A percentile compares a stretch with the other conserved stretches of the same genome.
These are phyloP conservation scores for Acrocephalus arundinaceus DNA, from an alignment of 2,113 vertebrate genomes.

Conservation along the genomic window DNA sequence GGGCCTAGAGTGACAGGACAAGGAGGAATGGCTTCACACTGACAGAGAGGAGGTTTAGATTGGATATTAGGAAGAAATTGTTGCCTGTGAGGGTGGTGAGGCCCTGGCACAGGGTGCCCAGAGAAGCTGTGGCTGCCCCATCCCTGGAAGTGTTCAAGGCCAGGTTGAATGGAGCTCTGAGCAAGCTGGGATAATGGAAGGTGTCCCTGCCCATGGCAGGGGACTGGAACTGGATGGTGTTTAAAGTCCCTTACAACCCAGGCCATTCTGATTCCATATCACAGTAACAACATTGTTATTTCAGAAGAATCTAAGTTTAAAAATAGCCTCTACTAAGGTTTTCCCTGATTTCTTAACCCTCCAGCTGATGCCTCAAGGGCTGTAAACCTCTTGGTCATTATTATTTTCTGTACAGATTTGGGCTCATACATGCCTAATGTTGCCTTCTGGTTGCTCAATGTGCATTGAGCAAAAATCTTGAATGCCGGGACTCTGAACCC, in stretches of 20 bases:
- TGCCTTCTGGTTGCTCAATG: neutral
- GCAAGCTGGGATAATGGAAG: neutral
- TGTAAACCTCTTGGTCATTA: neutral
- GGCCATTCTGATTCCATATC: neutral
- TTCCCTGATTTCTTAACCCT: neutral
- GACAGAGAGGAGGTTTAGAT: accelerated
- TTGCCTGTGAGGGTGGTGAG: neutral
- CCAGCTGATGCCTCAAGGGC: neutral
- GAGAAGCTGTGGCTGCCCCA: neutral
- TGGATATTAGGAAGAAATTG: accelerated
- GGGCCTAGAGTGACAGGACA: neutral
- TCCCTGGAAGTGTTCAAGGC: neutral
- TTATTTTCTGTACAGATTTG: neutral
- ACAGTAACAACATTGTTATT: too few relatives aligned
- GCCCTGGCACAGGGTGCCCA: neutral
- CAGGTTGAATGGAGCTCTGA: neutral
- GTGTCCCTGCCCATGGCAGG: too few relatives aligned
- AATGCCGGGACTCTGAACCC: neutral
- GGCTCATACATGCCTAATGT: neutral
- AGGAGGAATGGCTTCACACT: neutral
- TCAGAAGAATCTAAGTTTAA: neutral
- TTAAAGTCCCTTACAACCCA: neutral
- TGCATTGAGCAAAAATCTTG: neutral
- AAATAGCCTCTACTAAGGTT: neutral
- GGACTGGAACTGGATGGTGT: neutral